A percentile compares a stretch with the other conserved stretches of the same genome.
phyloP scores from a whole-genome alignment of 2,797 vertebrate species.

The Poeciliopsis infans region DNA sequence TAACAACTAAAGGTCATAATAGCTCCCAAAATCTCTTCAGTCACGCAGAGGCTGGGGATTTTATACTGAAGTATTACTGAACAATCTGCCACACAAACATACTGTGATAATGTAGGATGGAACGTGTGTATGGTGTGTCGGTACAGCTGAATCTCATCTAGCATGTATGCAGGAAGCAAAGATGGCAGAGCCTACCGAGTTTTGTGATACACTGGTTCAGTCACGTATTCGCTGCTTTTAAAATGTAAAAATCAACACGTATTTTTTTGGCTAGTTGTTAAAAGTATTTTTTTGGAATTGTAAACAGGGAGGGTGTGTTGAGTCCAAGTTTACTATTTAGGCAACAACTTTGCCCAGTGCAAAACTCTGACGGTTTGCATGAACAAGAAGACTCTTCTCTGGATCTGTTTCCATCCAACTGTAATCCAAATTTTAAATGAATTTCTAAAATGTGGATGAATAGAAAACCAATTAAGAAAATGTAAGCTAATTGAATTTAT shows the following conservation, averaged over 20 bases:
- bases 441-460: too few relatives aligned
- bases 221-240: background rate
- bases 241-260: background rate
- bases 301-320: background rate
- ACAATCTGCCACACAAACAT: background rate
- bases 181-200: background rate
- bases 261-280: background rate
- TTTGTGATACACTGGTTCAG: background rate
- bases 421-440: too few relatives aligned
- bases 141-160: background rate
- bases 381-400: background rate
- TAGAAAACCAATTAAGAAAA: too few relatives aligned
- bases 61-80: slow-evolving; percentile 35
- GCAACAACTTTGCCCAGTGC: background rate
- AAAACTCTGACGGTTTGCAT: background rate
- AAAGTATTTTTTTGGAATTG: background rate
- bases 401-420: too few relatives aligned
- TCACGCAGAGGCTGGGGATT: slow-evolving; percentile 34
- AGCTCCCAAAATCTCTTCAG: slow-evolving; percentile 44
- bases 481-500: too few relatives aligned
- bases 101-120: slow-evolving; percentile 1
- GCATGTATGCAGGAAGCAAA: background rate
- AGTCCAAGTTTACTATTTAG: background rate
- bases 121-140: background rate
- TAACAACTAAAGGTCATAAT: slow-evolving; percentile 40